phyloP scores from a whole-genome alignment of 2,888 invertebrate species.

The Calephelis perditalis region DNA sequence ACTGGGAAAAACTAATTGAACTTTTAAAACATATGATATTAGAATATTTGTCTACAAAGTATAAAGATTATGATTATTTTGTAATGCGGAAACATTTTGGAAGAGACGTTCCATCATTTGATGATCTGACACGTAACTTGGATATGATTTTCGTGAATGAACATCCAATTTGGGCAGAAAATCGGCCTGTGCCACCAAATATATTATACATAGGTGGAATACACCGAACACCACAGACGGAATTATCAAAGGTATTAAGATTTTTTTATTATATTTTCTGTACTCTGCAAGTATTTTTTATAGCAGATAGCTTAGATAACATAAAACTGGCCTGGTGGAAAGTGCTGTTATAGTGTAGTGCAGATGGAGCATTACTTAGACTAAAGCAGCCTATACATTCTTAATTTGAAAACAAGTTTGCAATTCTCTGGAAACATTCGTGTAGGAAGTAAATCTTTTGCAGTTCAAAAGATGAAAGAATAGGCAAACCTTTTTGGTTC shows the following conservation, averaged over 20 bases:
- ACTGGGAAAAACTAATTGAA: conserved; percentile 33
- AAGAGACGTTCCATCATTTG: conserved; percentile 30
- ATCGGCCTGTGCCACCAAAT: conserved; percentile 48
- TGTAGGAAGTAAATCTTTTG: no score
- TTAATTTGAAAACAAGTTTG: no score
- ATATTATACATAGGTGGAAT: conserved; percentile 53
- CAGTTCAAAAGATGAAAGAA: no score
- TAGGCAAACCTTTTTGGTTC: no score
- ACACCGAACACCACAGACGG: conserved; percentile 44
- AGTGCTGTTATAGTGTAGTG: no score
- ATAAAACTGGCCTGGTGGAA: no score
- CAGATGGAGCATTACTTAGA: no score
- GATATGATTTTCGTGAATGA: conserved; percentile 48
- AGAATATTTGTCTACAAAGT: conserved; percentile 5
- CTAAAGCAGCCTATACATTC: no score
- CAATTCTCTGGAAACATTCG: no score
- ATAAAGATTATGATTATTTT: conserved; percentile 26
- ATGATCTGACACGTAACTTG: conserved; percentile 37
- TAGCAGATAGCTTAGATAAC: conserved; percentile 4
- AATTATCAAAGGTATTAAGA: conserved; percentile 41
- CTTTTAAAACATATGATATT: conserved; percentile 3
- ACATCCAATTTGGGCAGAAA: conserved; percentile 43
- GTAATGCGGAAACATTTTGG: conserved; percentile 36
- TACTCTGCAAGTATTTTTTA: no score
- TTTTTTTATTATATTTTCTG: no score